phyloP scores from a whole-genome alignment of 1,140 invertebrate species.

The Bombus difficillimus region DNA sequence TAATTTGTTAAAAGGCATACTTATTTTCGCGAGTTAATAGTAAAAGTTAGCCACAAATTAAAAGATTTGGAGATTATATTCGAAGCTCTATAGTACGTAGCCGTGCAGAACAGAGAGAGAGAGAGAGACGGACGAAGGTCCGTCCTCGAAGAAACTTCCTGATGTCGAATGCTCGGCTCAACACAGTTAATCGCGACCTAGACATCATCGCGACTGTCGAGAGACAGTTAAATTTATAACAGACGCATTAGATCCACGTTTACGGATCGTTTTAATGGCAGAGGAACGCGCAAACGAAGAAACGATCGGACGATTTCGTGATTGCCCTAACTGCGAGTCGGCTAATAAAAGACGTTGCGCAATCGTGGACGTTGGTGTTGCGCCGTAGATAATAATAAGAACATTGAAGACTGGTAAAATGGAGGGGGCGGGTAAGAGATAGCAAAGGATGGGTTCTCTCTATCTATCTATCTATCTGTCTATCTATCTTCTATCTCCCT shows the following conservation, averaged over 20 bases:
- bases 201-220: constrained; percentile 52
- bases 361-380: constrained; percentile 66
- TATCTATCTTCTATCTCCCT: not conserved
- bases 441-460: constrained; percentile 2
- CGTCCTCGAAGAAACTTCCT: constrained; percentile 1
- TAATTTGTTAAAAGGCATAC: no score
- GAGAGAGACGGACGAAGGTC: not conserved
- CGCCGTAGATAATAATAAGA: constrained; percentile 72
- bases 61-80: not conserved
- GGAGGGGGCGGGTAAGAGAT: not conserved
- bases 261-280: constrained; percentile 59
- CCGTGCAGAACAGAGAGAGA: not conserved
- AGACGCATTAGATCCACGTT: constrained; percentile 43
- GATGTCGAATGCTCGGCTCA: not conserved
- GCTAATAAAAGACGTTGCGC: constrained; percentile 77
- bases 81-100: not conserved
- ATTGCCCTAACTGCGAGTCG: constrained; percentile 52
- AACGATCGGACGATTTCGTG: constrained; percentile 70
- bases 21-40: not conserved
- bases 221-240: constrained; percentile 56
- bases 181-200: constrained; percentile 63
- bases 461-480: no score
- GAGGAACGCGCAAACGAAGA: constrained; percentile 38
- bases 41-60: not conserved
- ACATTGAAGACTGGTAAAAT: constrained; percentile 33